Conservation (phyloP, 2,797 vertebrate species). For the Streptopelia turtur region DNA sequence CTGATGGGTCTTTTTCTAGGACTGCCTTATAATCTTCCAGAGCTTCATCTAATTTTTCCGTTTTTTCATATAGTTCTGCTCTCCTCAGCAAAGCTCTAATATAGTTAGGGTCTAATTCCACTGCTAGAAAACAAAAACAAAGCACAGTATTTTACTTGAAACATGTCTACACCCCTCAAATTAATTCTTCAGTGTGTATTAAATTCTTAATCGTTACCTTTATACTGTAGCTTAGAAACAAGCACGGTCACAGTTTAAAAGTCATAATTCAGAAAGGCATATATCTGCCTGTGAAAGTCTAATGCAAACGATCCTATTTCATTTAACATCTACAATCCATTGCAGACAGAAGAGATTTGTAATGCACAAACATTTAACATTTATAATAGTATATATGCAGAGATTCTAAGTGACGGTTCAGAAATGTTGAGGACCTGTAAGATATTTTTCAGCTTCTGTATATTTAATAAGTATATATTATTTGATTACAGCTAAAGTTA, state of each 20-base stretch:
- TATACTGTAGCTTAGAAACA: background rate
- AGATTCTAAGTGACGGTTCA: background rate
- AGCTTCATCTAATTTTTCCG: slow-evolving; percentile 94
- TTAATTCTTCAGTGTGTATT: background rate
- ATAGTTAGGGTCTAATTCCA: slow-evolving; percentile 91
- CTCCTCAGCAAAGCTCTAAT: slow-evolving; percentile 88
- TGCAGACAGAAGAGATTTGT: background rate
- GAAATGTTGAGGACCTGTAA: background rate
- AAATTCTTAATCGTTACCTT: background rate
- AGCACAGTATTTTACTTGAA: background rate
- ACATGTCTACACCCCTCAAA: background rate
- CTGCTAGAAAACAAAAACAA: slow-evolving; percentile 80
- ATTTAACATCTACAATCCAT: background rate
- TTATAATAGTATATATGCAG: background rate
- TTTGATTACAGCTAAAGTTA: background rate
- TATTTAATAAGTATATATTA: background rate
- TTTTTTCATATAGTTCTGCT: slow-evolving; percentile 93
- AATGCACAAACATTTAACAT: background rate
- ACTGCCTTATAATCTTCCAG: slow-evolving; percentile 91
- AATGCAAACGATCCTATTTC: background rate
- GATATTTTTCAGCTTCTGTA: background rate
- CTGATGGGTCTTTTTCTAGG: slow-evolving; percentile 86
- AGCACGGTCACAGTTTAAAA: background rate
- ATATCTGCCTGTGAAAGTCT: background rate
- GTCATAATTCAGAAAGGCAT: background rate